Evolutionary conservation across 2,113 vertebrate species (phyloP), one percentile per base, ranked within the genome.

Genomic region (Boulengeromyrus knoepffleri): DNA sequence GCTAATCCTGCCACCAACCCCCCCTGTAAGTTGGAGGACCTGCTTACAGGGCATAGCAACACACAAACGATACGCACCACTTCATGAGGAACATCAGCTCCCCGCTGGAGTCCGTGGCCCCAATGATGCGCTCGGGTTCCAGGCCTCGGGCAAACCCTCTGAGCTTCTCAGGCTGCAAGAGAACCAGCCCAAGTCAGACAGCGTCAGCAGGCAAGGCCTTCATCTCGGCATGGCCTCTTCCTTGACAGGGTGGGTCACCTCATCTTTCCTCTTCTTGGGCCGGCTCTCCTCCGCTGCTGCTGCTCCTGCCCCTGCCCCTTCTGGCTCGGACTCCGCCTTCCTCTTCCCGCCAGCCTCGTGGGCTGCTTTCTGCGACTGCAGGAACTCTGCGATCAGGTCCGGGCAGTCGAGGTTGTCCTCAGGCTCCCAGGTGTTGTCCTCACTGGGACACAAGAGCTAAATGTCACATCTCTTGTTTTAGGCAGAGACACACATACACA

Each of bases 71-170:
- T 24, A 95, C 96, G 95, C 93, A 99, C 98, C 98, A 99, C 93
- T 99, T 99, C 98, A 99, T 99, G 62, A 99, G 97, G 95, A 99
- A 99, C 98, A 99, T 99, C 70, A 99, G 97, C 92, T 99, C 98
- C 94, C 98, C 98, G 17, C 98, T 99, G 83, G 96, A 96, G 89
- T 99, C 98, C 0, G 98, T 99, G 15, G 98, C 98, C 36, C 98
- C 98, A 19, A 99, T 99, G 91, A 99, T 99, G 36, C 98, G 95
- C 91, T 99, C 98, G 0, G 98, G 98, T 87, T 99, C 97, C 91
- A 99, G 96, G n/a, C 97, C 97, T 83, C 98, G 94, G 47, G 97
- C 97, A 91, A 99, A 99, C 15, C 98, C 98, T 91, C 99, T 93
- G 1, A 97, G 97, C 89, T 97, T 97, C 93, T 97, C 97, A 17